Evolutionary conservation across 2,797 vertebrate genomes (phyloP).

Genomic region (Antrozous pallidus): DNA sequence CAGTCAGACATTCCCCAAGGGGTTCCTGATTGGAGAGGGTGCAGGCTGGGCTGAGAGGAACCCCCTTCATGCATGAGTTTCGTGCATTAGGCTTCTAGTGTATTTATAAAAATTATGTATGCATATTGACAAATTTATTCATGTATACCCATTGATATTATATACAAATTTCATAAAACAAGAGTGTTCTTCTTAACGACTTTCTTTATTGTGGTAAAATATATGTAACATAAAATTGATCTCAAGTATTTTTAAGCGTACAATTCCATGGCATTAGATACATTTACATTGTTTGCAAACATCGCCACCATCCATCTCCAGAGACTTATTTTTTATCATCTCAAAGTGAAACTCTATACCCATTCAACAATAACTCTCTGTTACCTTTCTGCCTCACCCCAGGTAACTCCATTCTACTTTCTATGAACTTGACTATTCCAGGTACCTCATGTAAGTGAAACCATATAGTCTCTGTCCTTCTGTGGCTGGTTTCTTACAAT

Average conservation of each 20-base stretch:
- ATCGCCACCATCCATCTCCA: background rate
- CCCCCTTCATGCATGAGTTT: no score
- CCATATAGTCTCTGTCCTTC: background rate
- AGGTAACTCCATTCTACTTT: background rate
- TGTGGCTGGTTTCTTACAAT: background rate
- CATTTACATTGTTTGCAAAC: background rate
- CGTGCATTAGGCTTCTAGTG: no score
- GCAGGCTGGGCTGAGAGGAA: no score
- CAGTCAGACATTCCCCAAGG: no score
- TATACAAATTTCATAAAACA: background rate
- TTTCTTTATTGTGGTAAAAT: background rate
- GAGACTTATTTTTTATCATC: background rate
- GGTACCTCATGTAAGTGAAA: background rate
- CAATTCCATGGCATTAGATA: background rate
- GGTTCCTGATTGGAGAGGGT: no score
- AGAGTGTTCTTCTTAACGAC: background rate
- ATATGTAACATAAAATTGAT: background rate
- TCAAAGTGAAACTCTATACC: background rate
- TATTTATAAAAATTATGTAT: background rate
- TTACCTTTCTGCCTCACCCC: background rate
- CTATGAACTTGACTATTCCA: background rate
- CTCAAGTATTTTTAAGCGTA: background rate
- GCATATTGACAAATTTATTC: background rate
- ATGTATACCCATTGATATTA: background rate
- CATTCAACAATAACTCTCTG: background rate